Percentiles rank a stretch among this genome's conserved stretches.
phyloP scores from a whole-genome alignment of 2,888 invertebrate species.

The Drosophila tripunctata region DNA sequence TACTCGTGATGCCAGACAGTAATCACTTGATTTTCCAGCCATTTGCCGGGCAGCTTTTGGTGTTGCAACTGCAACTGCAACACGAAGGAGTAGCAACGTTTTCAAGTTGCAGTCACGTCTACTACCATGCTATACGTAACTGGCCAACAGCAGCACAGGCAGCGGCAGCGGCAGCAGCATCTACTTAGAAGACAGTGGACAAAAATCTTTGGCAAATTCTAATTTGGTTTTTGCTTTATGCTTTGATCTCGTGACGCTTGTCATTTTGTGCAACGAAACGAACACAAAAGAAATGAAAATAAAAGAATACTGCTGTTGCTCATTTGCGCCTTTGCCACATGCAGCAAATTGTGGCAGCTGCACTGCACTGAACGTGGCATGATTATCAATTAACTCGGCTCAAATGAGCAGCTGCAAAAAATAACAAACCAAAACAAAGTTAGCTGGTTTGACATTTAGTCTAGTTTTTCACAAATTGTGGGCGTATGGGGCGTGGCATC shows the following conservation, averaged over 20 bases:
- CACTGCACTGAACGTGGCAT: conserved; percentile 2
- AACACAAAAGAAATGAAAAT: background rate
- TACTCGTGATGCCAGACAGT: conserved; percentile 81
- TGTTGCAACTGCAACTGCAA: conserved; percentile 40
- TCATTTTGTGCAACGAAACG: conserved; percentile 47
- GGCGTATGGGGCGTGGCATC: too few species aligned
- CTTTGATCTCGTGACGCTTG: conserved; percentile 79
- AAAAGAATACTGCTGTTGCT: conserved; percentile 37
- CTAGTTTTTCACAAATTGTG: too few species aligned
- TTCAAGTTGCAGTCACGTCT: conserved; percentile 45
- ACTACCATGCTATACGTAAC: conserved; percentile 48
- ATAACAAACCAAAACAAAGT: too few species aligned
- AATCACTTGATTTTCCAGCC: conserved; percentile 78
- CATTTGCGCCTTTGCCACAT: conserved; percentile 32
- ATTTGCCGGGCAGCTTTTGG: conserved; percentile 54
- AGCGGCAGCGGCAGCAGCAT: conserved; percentile 9
- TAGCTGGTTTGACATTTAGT: too few species aligned
- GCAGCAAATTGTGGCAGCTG: conserved; percentile 11
- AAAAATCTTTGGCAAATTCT: conserved; percentile 49
- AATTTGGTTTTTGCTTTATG: conserved; percentile 58
- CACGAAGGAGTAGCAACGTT: too few species aligned
- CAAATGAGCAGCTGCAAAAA: conserved; percentile 48
- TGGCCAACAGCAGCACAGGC: conserved; percentile 14
- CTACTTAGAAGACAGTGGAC: background rate
- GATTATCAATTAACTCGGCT: conserved; percentile 77